Evolutionary conservation across 2,888 invertebrate genomes (phyloP).

Genomic region (Arrhopalites spinosus): DNA sequence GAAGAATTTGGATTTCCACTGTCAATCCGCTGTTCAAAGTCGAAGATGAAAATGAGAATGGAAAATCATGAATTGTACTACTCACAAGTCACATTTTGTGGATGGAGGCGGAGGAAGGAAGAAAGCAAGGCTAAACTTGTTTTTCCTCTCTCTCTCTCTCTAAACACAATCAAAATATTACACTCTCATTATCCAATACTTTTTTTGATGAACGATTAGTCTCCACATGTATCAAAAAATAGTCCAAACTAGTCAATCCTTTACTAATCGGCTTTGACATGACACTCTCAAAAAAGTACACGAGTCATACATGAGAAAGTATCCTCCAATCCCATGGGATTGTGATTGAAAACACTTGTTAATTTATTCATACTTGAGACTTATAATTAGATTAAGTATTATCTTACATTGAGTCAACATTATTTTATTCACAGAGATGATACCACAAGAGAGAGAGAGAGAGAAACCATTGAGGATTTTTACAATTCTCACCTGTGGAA

Average conservation of each 20-base stretch:
- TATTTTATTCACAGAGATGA: too few species aligned
- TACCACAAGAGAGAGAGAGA: background rate
- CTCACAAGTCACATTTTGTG: too few species aligned
- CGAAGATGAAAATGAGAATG: background rate
- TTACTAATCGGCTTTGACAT: background rate
- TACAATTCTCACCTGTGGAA: too few species aligned
- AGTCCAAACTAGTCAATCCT: background rate
- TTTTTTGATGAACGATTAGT: background rate
- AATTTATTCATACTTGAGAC: background rate
- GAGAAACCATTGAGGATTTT: background rate
- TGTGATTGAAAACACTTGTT: background rate
- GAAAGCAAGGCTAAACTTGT: background rate
- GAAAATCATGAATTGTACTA: background rate
- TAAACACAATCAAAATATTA: background rate
- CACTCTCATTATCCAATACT: background rate
- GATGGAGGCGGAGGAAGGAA: constrained; percentile 8
- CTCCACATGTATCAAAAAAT: background rate
- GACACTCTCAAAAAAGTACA: background rate
- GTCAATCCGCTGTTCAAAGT: background rate
- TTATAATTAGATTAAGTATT: constrained; percentile 4
- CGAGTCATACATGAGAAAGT: background rate
- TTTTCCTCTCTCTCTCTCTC: background rate
- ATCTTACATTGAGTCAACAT: too few species aligned
- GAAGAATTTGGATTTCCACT: background rate
- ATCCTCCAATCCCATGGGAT: background rate